Evolutionary conservation across 2,113 vertebrate species (phyloP).

Genomic region (Cariama cristata): DNA sequence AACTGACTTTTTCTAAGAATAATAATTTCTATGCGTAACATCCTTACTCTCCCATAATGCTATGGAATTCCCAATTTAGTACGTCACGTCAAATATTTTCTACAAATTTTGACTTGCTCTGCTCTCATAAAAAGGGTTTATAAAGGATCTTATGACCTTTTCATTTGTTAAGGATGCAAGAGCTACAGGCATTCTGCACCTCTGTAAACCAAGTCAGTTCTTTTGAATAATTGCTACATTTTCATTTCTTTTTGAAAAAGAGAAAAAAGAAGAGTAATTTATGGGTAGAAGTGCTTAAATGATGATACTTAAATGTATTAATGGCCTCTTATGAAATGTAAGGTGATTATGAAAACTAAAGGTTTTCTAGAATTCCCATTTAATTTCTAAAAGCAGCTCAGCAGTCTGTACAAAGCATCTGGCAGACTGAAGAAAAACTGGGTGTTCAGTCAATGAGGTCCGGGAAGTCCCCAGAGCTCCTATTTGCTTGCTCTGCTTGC

Average conservation of each 20-base stretch:
- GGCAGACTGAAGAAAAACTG: not conserved
- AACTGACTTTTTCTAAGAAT: not conserved
- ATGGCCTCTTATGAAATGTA: not conserved
- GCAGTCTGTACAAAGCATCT: not conserved
- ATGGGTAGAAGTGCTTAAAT: not conserved
- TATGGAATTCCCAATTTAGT: not conserved
- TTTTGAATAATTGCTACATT: not conserved
- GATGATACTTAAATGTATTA: not conserved
- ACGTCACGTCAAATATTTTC: not conserved
- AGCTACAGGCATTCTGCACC: not conserved
- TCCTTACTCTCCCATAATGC: not conserved
- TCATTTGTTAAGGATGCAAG: not conserved
- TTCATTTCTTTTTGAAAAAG: not conserved
- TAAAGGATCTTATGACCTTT: not conserved
- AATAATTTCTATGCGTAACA: not conserved
- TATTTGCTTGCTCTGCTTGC: not conserved
- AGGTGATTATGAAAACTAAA: not conserved
- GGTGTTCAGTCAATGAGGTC: not conserved
- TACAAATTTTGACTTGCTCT: not conserved
- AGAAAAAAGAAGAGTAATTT: not conserved
- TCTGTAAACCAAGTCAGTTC: not conserved
- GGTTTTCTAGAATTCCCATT: not conserved
- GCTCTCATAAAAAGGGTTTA: not conserved
- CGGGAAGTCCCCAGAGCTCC: not conserved
- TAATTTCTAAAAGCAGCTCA: not conserved